phyloP scores from a whole-genome alignment of 2,113 vertebrate species.

The Probosciger aterrimus region DNA sequence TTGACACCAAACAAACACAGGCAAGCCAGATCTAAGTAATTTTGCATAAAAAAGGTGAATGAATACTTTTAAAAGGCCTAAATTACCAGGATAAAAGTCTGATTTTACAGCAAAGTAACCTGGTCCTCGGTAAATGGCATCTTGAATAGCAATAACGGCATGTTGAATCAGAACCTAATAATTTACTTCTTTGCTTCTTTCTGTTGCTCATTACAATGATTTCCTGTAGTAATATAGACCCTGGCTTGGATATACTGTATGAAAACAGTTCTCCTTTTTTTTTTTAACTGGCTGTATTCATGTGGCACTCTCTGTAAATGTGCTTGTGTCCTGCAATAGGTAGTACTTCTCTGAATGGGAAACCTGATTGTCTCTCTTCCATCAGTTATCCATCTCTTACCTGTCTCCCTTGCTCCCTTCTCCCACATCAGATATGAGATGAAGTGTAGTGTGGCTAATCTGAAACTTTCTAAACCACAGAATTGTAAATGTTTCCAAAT shows the following conservation, averaged over 20 bases:
- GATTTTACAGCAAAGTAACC: slow-evolving; percentile 7
- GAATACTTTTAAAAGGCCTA: background rate
- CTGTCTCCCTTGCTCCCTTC: background rate
- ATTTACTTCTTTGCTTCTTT: slow-evolving; percentile 33
- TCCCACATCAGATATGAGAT: background rate
- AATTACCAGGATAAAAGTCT: slow-evolving; percentile 3
- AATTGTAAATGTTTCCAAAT: background rate
- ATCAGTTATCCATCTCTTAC: background rate
- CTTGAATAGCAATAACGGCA: background rate
- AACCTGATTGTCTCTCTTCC: background rate
- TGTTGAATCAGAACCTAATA: slow-evolving; percentile 14
- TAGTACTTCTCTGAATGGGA: background rate
- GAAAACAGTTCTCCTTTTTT: background rate
- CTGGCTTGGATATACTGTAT: background rate
- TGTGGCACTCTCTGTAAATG: background rate
- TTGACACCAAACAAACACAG: background rate
- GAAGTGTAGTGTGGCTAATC: background rate
- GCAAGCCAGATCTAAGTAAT: background rate
- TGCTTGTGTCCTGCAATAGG: background rate
- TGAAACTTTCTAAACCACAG: background rate
- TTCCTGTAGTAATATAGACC: background rate
- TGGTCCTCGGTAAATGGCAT: background rate
- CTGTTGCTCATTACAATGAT: background rate
- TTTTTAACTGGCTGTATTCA: background rate
- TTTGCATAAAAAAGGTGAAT: slow-evolving; percentile 22